phyloP scores from a whole-genome alignment of 2,888 invertebrate species.

The Subacronicta megacephala region DNA sequence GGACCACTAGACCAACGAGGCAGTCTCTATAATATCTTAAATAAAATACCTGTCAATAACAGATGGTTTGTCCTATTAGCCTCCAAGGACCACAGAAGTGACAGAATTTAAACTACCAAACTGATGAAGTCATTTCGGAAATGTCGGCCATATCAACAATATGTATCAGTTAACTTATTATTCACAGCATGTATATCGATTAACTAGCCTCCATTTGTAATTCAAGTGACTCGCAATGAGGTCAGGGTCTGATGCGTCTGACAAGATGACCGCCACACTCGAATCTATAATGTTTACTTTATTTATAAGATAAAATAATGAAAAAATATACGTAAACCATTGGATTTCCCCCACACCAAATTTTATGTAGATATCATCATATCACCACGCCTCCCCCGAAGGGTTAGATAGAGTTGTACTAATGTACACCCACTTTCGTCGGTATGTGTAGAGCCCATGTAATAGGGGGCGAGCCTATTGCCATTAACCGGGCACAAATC shows the following conservation, averaged over 20 bases:
- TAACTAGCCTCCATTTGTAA: slow-evolving; percentile 26
- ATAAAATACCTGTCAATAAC: no score
- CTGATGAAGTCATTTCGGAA: slow-evolving; percentile 12
- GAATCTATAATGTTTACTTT: slow-evolving; percentile 30
- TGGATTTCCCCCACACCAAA: slow-evolving; percentile 22
- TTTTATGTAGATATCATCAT: neutral
- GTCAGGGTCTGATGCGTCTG: slow-evolving; percentile 33
- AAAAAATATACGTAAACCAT: slow-evolving; percentile 5
- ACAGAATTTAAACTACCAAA: neutral
- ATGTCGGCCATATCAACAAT: neutral
- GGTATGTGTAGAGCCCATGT: no score
- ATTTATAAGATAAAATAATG: slow-evolving; percentile 2
- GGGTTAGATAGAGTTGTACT: no score
- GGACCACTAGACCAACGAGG: no score
- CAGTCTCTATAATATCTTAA: no score
- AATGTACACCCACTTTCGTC: no score
- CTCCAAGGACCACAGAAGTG: neutral
- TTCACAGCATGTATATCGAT: slow-evolving; percentile 38
- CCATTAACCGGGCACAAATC: no score
- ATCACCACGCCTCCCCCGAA: no score
- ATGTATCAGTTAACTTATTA: slow-evolving; percentile 13
- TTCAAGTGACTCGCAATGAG: slow-evolving; percentile 44
- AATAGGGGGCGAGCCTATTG: no score
- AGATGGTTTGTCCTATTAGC: neutral
- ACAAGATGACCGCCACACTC: slow-evolving; percentile 25